Evolutionary conservation across 2,113 vertebrate genomes (phyloP), one percentile per base, ranked within the genome.

Genomic region (Sceloporus tristichus): DNA sequence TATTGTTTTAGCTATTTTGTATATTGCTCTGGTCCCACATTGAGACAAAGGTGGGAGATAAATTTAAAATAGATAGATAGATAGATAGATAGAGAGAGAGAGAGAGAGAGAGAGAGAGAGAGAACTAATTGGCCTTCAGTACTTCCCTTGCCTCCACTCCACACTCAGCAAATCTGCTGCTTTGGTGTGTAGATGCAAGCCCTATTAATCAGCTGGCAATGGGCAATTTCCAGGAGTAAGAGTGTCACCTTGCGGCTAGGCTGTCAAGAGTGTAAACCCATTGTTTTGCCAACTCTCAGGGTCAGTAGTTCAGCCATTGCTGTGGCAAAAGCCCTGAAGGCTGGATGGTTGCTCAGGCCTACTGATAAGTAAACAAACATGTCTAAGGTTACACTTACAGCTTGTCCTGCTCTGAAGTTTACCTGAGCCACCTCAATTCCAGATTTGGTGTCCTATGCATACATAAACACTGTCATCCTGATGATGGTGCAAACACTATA

Each of bases 221-320:
- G 56, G 74, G 53, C 4, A 25, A 23, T 54, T 79, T 79, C 29
- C 8, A 9, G 5, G 34, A 65, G 34, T 66, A 77, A 54, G 21
- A 62, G 59, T 13, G 59, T 70, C 29, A 23, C 38, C 62, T 53
- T n/a, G 42, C 54, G 27, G 91, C 19, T 91, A 94, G 94, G 94
- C 94, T 93, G 90, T 82, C 94, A 92, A 88, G 94, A 92, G 92
- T 92, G 9, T 91, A 92, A 92, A 93, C 91, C 91, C 92, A 85
- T 86, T 95, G 96, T 96, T 96, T 95, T 95, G 94, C 95, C 94
- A 95, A 95, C 94, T 95, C 68, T 90, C 93, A 94, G 93, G 96
- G 96, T 96, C 95, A 95, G 94, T 91, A 95, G 95, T 95, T 95
- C 95, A 96, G 88, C 91, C 93, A 91, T 89, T 91, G 94, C 95